Evolutionary conservation across 2,113 vertebrate species (phyloP).

Genomic region (Lycaon pictus): DNA sequence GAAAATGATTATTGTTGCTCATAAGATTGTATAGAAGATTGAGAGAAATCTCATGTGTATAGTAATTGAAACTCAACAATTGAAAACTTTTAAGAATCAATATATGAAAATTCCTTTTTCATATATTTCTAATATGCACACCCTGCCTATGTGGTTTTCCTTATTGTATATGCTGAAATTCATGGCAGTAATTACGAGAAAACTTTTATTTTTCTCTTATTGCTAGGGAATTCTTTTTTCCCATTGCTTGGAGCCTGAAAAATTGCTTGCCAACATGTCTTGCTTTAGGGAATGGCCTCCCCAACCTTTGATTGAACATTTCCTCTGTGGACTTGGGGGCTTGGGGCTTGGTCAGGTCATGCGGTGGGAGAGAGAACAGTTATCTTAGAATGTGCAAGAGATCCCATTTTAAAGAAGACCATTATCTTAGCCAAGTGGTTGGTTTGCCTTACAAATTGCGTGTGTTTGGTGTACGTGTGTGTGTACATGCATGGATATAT

Average conservation of each 20-base stretch:
- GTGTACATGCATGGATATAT: not conserved
- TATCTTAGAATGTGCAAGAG: not conserved
- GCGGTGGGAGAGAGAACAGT: not conserved
- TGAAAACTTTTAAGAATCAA: not conserved
- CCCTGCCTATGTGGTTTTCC: not conserved
- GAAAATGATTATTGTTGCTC: slow-evolving; percentile 9
- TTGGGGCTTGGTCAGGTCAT: not conserved
- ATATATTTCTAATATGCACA: not conserved
- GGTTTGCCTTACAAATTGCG: not conserved
- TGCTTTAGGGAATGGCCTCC: not conserved
- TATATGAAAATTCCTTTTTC: not conserved
- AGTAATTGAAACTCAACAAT: not conserved
- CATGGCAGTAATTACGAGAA: not conserved
- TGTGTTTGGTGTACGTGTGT: not conserved
- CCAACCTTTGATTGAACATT: not conserved
- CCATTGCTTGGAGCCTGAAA: not conserved
- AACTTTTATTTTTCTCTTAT: not conserved
- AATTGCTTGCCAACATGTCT: not conserved
- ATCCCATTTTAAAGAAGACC: not conserved
- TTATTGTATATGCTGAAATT: not conserved
- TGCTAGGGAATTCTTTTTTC: not conserved
- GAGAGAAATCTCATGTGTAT: not conserved
- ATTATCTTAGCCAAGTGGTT: not conserved
- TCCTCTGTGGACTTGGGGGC: not conserved
- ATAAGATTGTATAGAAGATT: not conserved